Percentiles rank a stretch among this genome's conserved stretches.
These are phyloP conservation scores for Dicyrtomina minuta DNA, from an alignment of 2,888 invertebrate species.

Conservation along the genomic window DNA sequence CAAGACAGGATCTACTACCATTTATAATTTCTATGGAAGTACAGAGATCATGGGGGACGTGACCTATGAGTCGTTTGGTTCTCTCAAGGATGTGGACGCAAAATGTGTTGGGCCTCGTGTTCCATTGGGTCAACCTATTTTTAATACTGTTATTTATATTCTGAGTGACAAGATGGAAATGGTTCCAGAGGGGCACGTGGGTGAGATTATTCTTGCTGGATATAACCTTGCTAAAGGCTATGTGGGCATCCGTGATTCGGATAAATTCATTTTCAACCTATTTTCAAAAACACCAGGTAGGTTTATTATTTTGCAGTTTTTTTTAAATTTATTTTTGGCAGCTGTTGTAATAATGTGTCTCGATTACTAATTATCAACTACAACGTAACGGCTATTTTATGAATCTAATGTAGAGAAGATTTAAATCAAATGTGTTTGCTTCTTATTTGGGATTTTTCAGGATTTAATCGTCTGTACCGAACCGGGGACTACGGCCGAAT, in stretches of 20 bases:
- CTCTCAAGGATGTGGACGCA: constrained; percentile 59
- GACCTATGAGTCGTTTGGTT: constrained; percentile 71
- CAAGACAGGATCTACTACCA: constrained; percentile 60
- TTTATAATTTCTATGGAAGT: constrained; percentile 89
- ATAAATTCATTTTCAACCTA: constrained; percentile 52
- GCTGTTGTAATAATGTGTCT: no score
- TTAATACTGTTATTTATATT: constrained; percentile 78
- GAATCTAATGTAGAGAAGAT: not conserved
- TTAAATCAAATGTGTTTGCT: not conserved
- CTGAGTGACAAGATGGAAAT: constrained; percentile 70
- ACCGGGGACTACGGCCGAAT: constrained; percentile 51
- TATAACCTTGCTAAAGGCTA: constrained; percentile 50
- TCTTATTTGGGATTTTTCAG: constrained; percentile 18
- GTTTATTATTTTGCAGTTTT: not conserved
- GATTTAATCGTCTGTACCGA: constrained; percentile 36
- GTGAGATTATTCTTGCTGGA: constrained; percentile 52
- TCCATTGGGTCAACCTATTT: constrained; percentile 67
- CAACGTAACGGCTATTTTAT: not conserved
- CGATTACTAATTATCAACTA: not conserved
- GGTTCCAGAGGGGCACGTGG: constrained; percentile 62
- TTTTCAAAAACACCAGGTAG: constrained; percentile 36
- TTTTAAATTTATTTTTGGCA: not conserved
- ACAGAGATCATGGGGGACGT: constrained; percentile 92
- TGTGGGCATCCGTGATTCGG: constrained; percentile 45
- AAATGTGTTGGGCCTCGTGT: constrained; percentile 55